phyloP scores from a whole-genome alignment of 2,888 invertebrate genomes.

The Mesorhabditis spiculigera region DNA sequence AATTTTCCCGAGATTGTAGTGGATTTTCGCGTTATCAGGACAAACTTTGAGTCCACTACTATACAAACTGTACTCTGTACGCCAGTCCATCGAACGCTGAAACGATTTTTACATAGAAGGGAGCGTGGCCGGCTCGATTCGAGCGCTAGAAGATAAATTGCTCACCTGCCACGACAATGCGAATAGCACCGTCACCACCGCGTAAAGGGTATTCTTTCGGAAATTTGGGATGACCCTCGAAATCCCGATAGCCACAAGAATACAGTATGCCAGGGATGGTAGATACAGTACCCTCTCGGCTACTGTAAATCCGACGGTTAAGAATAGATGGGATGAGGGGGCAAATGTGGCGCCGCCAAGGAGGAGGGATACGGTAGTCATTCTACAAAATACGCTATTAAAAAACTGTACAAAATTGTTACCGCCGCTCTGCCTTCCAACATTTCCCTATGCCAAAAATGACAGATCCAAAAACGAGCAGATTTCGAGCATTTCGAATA shows the following conservation, averaged over 20 bases:
- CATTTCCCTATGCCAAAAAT: too few species aligned
- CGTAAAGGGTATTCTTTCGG: background rate
- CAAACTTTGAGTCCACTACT: conserved; percentile 79
- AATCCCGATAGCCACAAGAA: conserved; percentile 16
- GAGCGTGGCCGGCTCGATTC: background rate
- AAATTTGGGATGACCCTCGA: background rate
- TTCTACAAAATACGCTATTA: too few species aligned
- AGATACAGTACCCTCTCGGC: conserved; percentile 82
- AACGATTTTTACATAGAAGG: too few species aligned
- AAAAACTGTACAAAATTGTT: too few species aligned
- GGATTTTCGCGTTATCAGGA: conserved; percentile 83
- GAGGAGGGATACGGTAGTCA: background rate
- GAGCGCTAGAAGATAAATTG: background rate
- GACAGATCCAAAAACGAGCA: too few species aligned
- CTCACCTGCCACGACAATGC: background rate
- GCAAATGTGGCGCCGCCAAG: conserved; percentile 66
- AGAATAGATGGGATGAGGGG: conserved; percentile 80
- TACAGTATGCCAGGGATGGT: conserved; percentile 72
- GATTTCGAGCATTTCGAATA: conserved; percentile 8
- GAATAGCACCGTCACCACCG: background rate
- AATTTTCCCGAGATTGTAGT: conserved; percentile 85
- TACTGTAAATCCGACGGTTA: conserved; percentile 83
- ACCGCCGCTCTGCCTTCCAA: too few species aligned
- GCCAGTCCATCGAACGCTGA: conserved; percentile 39
- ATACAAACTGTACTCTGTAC: conserved; percentile 66